Evolutionary conservation across 2,113 vertebrate species (phyloP).

Genomic region (Salvator merianae): DNA sequence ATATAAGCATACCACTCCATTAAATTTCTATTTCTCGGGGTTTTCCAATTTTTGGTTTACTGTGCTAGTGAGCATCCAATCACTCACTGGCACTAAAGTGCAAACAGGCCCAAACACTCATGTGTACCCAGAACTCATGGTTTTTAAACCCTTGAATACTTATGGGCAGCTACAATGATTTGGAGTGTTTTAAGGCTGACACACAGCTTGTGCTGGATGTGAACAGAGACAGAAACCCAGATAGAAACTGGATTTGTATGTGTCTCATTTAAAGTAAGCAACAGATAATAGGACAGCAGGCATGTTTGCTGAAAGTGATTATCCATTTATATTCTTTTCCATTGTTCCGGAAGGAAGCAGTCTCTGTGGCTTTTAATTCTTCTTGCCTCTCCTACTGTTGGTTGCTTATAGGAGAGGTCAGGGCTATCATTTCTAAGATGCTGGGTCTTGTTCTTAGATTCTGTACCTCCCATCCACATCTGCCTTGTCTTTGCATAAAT

Average conservation of each 20-base stretch:
- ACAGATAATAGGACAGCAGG: background rate
- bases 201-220: background rate
- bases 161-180: too few relatives aligned
- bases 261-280: conserved; percentile 2
- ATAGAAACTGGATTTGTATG: background rate
- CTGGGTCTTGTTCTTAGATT: conserved; percentile 42
- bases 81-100: too few relatives aligned
- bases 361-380: conserved; percentile 29
- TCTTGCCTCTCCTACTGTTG: conserved; percentile 18
- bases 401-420: background rate
- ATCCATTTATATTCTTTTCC: background rate
- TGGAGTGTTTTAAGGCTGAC: background rate
- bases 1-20: too few relatives aligned
- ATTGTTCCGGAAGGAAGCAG: background rate
- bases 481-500: conserved; percentile 44
- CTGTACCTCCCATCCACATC: conserved; percentile 33
- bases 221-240: background rate
- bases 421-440: conserved; percentile 48
- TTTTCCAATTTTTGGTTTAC: too few relatives aligned
- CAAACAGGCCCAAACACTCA: too few relatives aligned
- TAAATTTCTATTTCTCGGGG: too few relatives aligned
- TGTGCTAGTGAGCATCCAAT: too few relatives aligned
- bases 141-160: too few relatives aligned
- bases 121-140: too few relatives aligned
- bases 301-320: conserved; percentile 26